Percentiles rank a stretch among this genome's conserved stretches.
phyloP scores from a whole-genome alignment of 2,113 vertebrate genomes.

The Lichenostomus cassidix region DNA sequence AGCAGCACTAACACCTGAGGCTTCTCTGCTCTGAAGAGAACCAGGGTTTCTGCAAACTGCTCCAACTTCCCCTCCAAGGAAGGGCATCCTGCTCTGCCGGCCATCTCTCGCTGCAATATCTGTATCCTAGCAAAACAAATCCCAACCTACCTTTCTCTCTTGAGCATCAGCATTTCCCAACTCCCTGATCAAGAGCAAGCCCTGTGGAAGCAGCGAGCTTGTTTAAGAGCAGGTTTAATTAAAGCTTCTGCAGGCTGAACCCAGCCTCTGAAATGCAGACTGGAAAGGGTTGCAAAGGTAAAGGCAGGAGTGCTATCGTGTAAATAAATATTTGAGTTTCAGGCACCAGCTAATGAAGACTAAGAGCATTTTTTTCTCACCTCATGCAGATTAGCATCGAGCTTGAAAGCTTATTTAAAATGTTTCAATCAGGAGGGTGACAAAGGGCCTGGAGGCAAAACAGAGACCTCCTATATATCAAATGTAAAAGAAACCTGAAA shows the following conservation, averaged over 20 bases:
- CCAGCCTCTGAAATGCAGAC: neutral
- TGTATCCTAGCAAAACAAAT: neutral
- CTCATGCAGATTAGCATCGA: neutral
- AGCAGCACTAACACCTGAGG: neutral
- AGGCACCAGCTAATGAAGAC: neutral
- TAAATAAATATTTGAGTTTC: conserved; percentile 47
- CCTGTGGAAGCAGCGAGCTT: neutral
- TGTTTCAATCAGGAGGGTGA: neutral
- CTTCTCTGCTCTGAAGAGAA: neutral
- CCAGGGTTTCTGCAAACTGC: fast-evolving
- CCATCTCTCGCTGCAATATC: fast-evolving
- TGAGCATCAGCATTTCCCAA: neutral
- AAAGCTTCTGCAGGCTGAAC: neutral
- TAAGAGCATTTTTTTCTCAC: neutral
- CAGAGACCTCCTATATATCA: neutral
- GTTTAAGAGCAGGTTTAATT: neutral
- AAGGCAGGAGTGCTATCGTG: neutral
- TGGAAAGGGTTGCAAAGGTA: neutral
- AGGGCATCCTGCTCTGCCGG: fast-evolving
- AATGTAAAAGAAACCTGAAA: neutral
- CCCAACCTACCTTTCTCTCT: too few relatives aligned
- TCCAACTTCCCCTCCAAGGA: too few relatives aligned
- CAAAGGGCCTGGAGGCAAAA: neutral
- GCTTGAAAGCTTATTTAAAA: neutral
- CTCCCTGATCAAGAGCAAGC: neutral